A percentile compares a stretch with the other conserved stretches of the same genome.
Evolutionary conservation across 2,888 invertebrate species (phyloP).

Genomic region (Trachelus stipa): DNA sequence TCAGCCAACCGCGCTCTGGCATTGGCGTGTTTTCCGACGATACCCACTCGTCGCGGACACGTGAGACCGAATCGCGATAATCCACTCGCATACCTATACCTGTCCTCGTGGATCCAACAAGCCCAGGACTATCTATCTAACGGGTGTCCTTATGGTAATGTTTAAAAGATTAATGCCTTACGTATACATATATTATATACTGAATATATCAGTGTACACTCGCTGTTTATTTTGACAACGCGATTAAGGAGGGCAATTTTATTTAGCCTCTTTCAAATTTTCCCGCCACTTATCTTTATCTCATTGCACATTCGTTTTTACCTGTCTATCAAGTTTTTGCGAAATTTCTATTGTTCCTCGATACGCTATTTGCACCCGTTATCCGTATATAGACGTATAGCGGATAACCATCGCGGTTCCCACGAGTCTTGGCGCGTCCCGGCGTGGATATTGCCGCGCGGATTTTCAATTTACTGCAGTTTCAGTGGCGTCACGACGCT

Average conservation of each 20-base stretch:
- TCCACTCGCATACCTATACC: background rate
- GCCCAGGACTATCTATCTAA: background rate
- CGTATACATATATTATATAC: no score
- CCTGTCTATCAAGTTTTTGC: background rate
- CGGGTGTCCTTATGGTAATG: background rate
- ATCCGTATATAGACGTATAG: background rate
- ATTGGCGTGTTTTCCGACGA: background rate
- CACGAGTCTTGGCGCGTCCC: constrained; percentile 1
- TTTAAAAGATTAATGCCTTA: background rate
- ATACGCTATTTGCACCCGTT: background rate
- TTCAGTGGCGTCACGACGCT: background rate
- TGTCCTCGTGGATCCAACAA: background rate
- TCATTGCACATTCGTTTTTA: background rate
- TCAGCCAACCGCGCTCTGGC: background rate
- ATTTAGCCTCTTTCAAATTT: background rate
- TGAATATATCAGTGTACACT: no score
- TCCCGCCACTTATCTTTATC: background rate
- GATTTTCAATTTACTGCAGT: constrained; percentile 6
- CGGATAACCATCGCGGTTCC: background rate
- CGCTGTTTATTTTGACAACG: no score
- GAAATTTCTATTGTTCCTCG: background rate
- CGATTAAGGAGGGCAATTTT: no score
- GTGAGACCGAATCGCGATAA: constrained; percentile 15
- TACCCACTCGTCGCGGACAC: constrained; percentile 19
- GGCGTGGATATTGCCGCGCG: background rate